Percentiles rank a stretch among this genome's conserved stretches.
These are phyloP conservation scores for Squalus acanthias DNA, from an alignment of 2,797 vertebrate genomes.

Conservation along the genomic window DNA sequence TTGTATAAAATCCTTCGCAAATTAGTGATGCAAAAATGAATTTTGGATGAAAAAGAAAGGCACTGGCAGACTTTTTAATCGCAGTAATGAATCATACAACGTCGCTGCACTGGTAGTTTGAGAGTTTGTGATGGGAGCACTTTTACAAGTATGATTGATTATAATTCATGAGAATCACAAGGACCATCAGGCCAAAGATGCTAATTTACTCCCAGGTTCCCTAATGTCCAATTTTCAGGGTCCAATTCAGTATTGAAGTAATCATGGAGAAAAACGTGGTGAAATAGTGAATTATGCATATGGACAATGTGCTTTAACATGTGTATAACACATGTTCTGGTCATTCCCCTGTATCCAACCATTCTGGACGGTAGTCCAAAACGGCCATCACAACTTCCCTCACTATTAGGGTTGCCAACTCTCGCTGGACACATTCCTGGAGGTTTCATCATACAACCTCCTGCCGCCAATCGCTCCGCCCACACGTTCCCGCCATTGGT, in stretches of 20 bases:
- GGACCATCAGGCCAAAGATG: neutral
- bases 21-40: constrained; percentile 24
- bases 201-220: neutral
- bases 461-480: neutral
- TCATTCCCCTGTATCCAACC: neutral
- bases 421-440: neutral
- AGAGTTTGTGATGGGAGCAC: neutral
- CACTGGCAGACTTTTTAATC: constrained; percentile 7
- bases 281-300: neutral
- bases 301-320: neutral
- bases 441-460: neutral
- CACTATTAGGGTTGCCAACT: neutral
- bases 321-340: neutral
- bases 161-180: neutral
- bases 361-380: neutral
- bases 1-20: constrained; percentile 18
- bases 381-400: neutral
- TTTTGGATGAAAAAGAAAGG: neutral
- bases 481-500: neutral
- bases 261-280: neutral
- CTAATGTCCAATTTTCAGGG: neutral
- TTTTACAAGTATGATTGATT: constrained; percentile 13
- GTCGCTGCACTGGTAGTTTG: neutral
- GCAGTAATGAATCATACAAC: neutral
- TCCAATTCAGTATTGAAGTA: neutral